Evolutionary conservation across 2,888 invertebrate species (phyloP), one percentile per base, ranked within the genome.

Genomic region (Temnothorax rugatulus): DNA sequence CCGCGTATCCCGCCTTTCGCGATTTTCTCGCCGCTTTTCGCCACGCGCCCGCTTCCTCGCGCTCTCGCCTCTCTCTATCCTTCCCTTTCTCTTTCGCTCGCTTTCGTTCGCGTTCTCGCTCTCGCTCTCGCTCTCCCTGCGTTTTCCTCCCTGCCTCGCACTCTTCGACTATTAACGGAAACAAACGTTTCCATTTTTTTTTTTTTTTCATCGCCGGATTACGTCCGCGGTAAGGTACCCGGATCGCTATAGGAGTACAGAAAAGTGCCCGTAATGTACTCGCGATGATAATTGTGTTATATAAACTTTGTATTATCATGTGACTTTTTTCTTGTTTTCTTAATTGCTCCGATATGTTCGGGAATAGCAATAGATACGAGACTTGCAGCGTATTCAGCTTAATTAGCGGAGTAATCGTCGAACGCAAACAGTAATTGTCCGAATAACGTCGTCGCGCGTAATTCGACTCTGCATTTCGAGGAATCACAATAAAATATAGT

Each of bases 1-100:
- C 34, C 52, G 15, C 84, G 77, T 15, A 76, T 85, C 61, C 74
- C 75, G 54, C 87, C 85, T 88, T 76, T 69, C 86, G 69, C 86
- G 63, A 44, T 64, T 87, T 87, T 86, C 82, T 82, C 79, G 74
- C 59, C 41, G 66, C 52, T 57, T 66, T 50, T 61, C 63, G 38
- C 11, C 44, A 77, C 21, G 63, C 68, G 47, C 64, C 57, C 57
- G 50, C 38, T 59, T 34, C 21, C 47, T 59, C 47, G n/a, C 18
- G 29, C 18, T 13, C 29, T 64, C 57, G 29, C 15, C 15, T 47
- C 59, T 64, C 47, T 34, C 9, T 50, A 13, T n/a, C 29, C 13
- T 11, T 41, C 38, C 0, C 47, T 7, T 15, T 25, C 4, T 41
- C 21, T 41, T 21, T 64, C 57, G 25, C 25, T 25, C 18, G 38